These are phyloP conservation scores for Volucella inflata DNA, from an alignment of 2,888 invertebrate genomes.

Conservation along the genomic window DNA sequence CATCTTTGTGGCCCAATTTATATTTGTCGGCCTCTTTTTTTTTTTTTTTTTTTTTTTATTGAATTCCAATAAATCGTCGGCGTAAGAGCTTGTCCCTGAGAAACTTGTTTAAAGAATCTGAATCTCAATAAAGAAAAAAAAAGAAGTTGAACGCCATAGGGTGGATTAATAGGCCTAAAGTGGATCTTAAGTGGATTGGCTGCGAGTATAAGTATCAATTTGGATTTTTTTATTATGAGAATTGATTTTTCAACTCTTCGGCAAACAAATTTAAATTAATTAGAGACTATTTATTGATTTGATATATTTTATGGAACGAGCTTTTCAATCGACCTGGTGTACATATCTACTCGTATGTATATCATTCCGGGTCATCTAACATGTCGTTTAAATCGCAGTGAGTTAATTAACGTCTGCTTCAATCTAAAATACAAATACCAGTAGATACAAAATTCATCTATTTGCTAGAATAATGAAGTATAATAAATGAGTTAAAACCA, in stretches of 20 bases:
- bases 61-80: slow-evolving; percentile 58
- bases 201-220: slow-evolving; percentile 10
- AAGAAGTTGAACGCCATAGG: not conserved
- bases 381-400: too few relatives aligned
- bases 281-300: too few relatives aligned
- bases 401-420: too few relatives aligned
- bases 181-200: slow-evolving; percentile 42
- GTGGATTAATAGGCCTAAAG: slow-evolving; percentile 28
- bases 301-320: too few relatives aligned
- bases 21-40: slow-evolving; percentile 31
- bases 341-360: too few relatives aligned
- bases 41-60: slow-evolving; percentile 27
- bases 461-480: slow-evolving; percentile 16
- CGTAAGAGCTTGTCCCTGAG: slow-evolving; percentile 6
- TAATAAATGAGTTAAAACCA: slow-evolving; percentile 12
- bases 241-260: not conserved
- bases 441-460: too few relatives aligned
- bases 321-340: too few relatives aligned
- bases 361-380: too few relatives aligned
- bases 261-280: not conserved
- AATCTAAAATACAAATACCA: too few relatives aligned
- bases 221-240: slow-evolving; percentile 16
- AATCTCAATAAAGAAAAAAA: not conserved
- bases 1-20: slow-evolving; percentile 48
- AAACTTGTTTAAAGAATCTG: slow-evolving; percentile 23